Conservation (phyloP, 2,113 vertebrate genomes). For the Synodontis membranacea region DNA sequence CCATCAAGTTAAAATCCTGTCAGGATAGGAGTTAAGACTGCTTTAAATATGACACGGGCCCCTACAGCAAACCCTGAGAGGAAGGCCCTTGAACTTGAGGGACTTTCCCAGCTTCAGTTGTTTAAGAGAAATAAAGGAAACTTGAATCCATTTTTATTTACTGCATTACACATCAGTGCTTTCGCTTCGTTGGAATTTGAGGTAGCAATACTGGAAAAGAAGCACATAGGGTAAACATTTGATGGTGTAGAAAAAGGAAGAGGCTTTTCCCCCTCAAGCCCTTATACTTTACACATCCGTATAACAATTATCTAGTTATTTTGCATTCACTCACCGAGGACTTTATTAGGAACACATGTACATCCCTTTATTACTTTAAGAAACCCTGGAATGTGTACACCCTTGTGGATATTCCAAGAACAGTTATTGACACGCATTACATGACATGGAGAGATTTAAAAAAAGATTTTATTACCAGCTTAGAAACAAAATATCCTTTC, state of each 20-base stretch:
- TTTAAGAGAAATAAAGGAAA: background rate
- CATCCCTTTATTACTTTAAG: background rate
- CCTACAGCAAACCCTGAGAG: background rate
- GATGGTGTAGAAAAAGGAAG: too few relatives aligned
- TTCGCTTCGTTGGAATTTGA: background rate
- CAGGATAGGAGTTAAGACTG: background rate
- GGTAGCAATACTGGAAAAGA: background rate
- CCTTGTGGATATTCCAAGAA: background rate
- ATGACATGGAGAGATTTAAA: constrained; percentile 38
- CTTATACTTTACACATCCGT: background rate
- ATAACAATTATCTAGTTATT: background rate
- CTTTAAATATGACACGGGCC: background rate
- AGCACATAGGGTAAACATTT: background rate
- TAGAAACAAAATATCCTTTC: constrained; percentile 63
- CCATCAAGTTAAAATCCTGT: background rate
- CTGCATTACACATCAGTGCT: background rate
- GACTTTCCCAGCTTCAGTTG: background rate
- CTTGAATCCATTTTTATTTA: background rate
- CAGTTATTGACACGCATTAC: background rate
- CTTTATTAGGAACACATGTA: background rate
- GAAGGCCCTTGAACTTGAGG: background rate
- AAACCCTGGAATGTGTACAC: background rate
- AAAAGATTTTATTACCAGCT: constrained; percentile 72
- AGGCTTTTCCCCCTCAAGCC: too few relatives aligned
- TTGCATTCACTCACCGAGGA: background rate